Conservation (phyloP, 1,140 invertebrate species). For the Lasioglossum baleicum region DNA sequence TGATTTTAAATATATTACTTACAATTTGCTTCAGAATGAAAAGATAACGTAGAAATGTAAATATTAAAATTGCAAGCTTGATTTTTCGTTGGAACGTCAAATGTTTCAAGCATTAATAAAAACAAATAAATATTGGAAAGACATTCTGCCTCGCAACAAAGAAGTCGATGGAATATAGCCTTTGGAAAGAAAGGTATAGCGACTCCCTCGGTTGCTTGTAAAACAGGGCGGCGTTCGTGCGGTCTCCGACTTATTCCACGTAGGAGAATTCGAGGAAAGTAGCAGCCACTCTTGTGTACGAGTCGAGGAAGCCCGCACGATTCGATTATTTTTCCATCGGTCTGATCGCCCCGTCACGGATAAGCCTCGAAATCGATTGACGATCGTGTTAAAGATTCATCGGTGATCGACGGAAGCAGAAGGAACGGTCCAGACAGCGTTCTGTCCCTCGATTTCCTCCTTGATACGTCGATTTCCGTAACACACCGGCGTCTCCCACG, state of each 20-base stretch:
- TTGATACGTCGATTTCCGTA: slow-evolving; percentile 55
- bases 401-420: slow-evolving; percentile 21
- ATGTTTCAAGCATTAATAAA: too few relatives aligned
- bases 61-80: too few relatives aligned
- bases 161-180: too few relatives aligned
- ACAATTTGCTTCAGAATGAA: too few relatives aligned
- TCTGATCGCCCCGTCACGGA: background rate
- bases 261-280: background rate
- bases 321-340: background rate
- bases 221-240: background rate
- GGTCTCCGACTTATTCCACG: background rate
- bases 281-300: background rate
- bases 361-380: background rate
- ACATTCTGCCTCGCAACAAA: too few relatives aligned
- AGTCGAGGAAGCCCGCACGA: background rate
- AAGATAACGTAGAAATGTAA: too few relatives aligned
- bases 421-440: background rate
- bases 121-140: too few relatives aligned
- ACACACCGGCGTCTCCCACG: slow-evolving; percentile 65
- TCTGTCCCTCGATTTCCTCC: slow-evolving; percentile 18
- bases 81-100: too few relatives aligned
- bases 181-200: too few relatives aligned
- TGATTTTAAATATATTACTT: too few relatives aligned
- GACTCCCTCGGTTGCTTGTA: too few relatives aligned
- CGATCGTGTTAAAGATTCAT: slow-evolving; percentile 33